Evolutionary conservation across 1,140 invertebrate species (phyloP).

Genomic region (Phthorimaea operculella): DNA sequence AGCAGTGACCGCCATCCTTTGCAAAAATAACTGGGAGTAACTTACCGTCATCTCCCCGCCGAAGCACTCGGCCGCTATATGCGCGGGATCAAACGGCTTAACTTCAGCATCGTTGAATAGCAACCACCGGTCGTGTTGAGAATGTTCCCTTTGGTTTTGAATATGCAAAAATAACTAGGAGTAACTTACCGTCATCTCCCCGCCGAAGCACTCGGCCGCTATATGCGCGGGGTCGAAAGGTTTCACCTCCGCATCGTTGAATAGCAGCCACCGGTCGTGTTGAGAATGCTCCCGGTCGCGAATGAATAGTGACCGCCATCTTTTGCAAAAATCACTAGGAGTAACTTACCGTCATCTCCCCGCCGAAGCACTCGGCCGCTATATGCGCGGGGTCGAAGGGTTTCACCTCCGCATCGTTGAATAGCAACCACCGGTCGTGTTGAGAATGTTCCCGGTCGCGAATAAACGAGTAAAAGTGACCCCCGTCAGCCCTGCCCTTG

Average conservation of each 20-base stretch:
- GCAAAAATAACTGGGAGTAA: slow-evolving; percentile 6
- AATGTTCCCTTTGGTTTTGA: no score
- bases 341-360: slow-evolving; percentile 82
- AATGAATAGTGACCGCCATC: no score
- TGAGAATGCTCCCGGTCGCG: slow-evolving; percentile 77
- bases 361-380: no score
- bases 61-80: slow-evolving; percentile 95
- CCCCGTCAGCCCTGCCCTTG: slow-evolving; percentile 93
- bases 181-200: no score
- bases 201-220: no score
- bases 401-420: no score
- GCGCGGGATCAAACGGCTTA: slow-evolving; percentile 93
- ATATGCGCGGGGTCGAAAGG: no score
- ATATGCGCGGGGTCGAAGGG: no score
- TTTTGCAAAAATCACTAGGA: no score
- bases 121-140: slow-evolving; percentile 94
- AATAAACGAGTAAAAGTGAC: slow-evolving; percentile 98
- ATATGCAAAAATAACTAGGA: no score
- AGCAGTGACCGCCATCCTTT: slow-evolving; percentile 96
- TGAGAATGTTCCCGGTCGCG: slow-evolving; percentile 77
- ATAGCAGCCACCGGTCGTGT: slow-evolving; percentile 92
- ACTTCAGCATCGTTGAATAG: slow-evolving; percentile 97
- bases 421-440: slow-evolving; percentile 92
- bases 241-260: no score
- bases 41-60: slow-evolving; percentile 94